A percentile compares a stretch with the other conserved stretches of the same genome.
phyloP scores from a whole-genome alignment of 2,888 invertebrate species.

The Heliconius sara region DNA sequence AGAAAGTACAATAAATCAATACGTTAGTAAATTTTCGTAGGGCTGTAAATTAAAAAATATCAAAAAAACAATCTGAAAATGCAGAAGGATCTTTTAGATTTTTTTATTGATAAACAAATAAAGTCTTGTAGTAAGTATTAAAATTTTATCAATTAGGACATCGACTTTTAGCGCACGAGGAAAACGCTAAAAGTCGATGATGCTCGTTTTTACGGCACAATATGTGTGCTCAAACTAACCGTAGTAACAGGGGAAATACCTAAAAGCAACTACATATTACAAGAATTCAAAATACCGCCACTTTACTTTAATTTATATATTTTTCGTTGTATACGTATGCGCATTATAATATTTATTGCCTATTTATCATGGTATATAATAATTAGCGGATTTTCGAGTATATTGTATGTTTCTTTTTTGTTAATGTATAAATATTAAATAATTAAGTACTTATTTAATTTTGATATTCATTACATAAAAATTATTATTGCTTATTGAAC shows the following conservation, averaged over 20 bases:
- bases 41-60: not conserved
- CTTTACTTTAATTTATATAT: not conserved
- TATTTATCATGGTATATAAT: too few relatives aligned
- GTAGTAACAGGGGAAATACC: conserved; percentile 18
- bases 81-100: too few relatives aligned
- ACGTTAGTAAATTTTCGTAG: not conserved
- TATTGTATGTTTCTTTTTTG: not conserved
- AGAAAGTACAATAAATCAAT: not conserved
- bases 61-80: too few relatives aligned
- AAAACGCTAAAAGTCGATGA: too few relatives aligned
- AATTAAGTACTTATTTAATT: too few relatives aligned
- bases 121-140: not conserved
- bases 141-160: not conserved
- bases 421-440: too few relatives aligned
- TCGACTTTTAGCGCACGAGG: conserved; percentile 5
- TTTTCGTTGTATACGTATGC: not conserved
- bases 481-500: too few relatives aligned
- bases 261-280: not conserved
- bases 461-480: too few relatives aligned
- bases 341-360: too few relatives aligned
- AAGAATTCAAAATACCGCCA: not conserved
- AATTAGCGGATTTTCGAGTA: too few relatives aligned
- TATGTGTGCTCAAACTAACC: not conserved
- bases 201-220: not conserved
- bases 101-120: too few relatives aligned